phyloP scores from a whole-genome alignment of 37 sponge, comb jelly and placozoan species.

The Mnemiopsis leidyi region DNA sequence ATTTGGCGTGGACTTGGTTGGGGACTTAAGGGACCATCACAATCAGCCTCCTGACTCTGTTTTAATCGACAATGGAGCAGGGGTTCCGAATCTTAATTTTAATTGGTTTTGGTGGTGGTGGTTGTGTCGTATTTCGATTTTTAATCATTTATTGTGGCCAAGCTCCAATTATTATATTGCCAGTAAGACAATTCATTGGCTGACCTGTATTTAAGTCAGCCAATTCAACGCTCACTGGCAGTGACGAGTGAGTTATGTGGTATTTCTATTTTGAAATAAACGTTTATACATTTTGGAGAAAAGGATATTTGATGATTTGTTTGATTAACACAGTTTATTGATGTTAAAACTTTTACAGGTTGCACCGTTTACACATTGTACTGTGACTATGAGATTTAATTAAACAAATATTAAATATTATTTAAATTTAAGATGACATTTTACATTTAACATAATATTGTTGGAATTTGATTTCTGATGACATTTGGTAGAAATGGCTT shows the following conservation, averaged over 20 bases:
- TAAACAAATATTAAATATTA: neutral
- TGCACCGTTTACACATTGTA: neutral
- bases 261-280: constrained; percentile 36
- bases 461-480: constrained; percentile 6
- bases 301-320: neutral
- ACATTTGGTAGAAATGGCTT: neutral
- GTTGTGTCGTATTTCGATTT: neutral
- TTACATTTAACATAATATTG: constrained; percentile 16
- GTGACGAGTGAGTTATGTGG: neutral
- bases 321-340: neutral
- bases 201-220: neutral
- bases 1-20: no score
- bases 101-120: neutral
- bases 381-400: neutral
- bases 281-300: constrained; percentile 42
- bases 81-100: no score
- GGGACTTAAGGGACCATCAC: no score
- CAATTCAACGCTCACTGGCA: neutral
- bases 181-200: neutral
- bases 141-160: neutral
- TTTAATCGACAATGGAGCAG: no score
- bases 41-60: no score
- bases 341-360: neutral
- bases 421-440: constrained; percentile 37
- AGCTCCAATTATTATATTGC: neutral